These are phyloP conservation scores for Drosophila kurseongensis DNA, from an alignment of 1,140 invertebrate genomes.

Conservation along the genomic window DNA sequence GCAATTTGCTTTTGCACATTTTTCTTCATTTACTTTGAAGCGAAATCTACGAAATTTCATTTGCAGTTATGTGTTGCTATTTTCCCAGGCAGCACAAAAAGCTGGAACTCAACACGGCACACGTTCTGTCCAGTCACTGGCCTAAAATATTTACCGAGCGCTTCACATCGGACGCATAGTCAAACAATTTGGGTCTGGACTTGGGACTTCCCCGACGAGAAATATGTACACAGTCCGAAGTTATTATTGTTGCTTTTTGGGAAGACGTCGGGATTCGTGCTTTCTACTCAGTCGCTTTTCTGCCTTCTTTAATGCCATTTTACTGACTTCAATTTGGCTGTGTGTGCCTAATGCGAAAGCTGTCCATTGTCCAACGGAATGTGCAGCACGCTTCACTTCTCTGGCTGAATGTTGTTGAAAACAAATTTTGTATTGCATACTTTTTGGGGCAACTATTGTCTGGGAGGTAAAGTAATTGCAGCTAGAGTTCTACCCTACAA, in stretches of 20 bases:
- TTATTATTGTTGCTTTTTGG: constrained; percentile 33
- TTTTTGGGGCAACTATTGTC: constrained; percentile 35
- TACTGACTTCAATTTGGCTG: constrained; percentile 40
- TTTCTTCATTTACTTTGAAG: constrained; percentile 80
- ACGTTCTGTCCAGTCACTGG: constrained; percentile 45
- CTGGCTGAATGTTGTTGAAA: constrained; percentile 53
- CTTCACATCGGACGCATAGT: constrained; percentile 75
- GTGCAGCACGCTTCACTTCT: constrained; percentile 61
- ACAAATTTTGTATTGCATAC: constrained; percentile 60
- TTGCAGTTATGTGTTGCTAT: constrained; percentile 78
- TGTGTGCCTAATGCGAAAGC: constrained; percentile 49
- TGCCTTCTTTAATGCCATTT: constrained; percentile 37
- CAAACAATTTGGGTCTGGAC: constrained; percentile 64
- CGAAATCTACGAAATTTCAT: constrained; percentile 80
- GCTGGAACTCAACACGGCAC: constrained; percentile 27
- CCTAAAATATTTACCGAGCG: constrained; percentile 76
- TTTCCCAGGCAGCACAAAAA: constrained; percentile 53
- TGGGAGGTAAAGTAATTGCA: constrained; percentile 7
- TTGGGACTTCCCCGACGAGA: constrained; percentile 23
- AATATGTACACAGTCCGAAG: constrained; percentile 47
- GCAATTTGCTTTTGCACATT: constrained; percentile 79
- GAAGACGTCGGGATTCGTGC: constrained; percentile 6
- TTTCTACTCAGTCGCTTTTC: background rate
- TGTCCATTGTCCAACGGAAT: constrained; percentile 42
- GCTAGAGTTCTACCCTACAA: constrained; percentile 2